Conservation (phyloP, 2,113 vertebrate genomes). For the Brachypteracias leptosomus region DNA sequence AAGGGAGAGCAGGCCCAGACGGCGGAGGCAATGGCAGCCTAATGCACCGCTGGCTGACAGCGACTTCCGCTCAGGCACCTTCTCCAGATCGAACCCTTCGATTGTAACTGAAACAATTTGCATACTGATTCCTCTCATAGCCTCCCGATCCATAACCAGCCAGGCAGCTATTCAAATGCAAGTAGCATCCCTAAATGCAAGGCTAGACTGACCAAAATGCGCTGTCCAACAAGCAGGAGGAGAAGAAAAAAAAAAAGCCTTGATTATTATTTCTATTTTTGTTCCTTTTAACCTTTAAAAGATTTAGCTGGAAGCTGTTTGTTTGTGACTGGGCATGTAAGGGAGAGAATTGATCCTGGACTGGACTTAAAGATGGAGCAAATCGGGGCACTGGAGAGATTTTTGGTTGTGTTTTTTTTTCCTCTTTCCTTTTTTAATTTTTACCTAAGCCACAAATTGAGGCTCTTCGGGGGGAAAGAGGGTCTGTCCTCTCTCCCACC, state of each 20-base stretch:
- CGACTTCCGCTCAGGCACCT: slow-evolving; percentile 84
- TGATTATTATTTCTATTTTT: slow-evolving; percentile 62
- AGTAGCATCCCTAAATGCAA: slow-evolving; percentile 85
- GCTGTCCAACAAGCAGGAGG: slow-evolving; percentile 54
- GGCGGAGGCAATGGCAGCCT: slow-evolving; percentile 73
- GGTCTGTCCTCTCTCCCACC: slow-evolving; percentile 22
- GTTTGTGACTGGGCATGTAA: slow-evolving; percentile 74
- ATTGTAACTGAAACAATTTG: slow-evolving; percentile 99
- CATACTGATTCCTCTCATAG: slow-evolving; percentile 98
- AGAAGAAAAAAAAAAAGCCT: slow-evolving; percentile 60
- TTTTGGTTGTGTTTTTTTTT: slow-evolving; percentile 29
- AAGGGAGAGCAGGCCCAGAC: slow-evolving; percentile 64
- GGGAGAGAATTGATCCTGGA: slow-evolving; percentile 69
- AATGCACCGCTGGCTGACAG: slow-evolving; percentile 89
- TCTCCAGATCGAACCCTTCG: slow-evolving; percentile 98
- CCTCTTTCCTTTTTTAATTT: slow-evolving; percentile 33
- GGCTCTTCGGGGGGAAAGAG: slow-evolving; percentile 20
- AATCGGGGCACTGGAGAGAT: slow-evolving; percentile 64
- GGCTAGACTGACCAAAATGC: slow-evolving; percentile 77
- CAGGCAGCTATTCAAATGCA: slow-evolving; percentile 94
- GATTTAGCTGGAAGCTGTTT: slow-evolving; percentile 73
- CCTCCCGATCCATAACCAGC: slow-evolving; percentile 90
- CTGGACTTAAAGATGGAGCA: slow-evolving; percentile 72
- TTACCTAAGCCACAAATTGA: slow-evolving; percentile 47
- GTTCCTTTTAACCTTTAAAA: slow-evolving; percentile 63